phyloP scores from a whole-genome alignment of 2,797 vertebrate genomes.

The Alauda arvensis region DNA sequence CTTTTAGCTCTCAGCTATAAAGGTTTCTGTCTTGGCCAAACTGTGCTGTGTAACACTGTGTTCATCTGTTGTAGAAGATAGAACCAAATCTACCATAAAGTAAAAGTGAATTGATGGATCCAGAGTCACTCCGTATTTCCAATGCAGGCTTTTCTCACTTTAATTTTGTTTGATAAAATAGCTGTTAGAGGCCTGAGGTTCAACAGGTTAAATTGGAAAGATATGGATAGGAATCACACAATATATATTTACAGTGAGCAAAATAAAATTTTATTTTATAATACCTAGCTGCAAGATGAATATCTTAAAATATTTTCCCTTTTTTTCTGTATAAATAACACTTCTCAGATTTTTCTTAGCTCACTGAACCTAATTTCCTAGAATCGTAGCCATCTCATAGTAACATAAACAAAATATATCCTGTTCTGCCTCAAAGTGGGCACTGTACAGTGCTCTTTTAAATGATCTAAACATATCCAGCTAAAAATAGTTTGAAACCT shows the following conservation, averaged over 20 bases:
- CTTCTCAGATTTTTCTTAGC: neutral
- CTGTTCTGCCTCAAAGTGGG: neutral
- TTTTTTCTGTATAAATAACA: neutral
- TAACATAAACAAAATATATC: neutral
- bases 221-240: neutral
- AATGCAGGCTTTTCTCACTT: neutral
- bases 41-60: accelerated
- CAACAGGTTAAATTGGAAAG: neutral
- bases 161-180: neutral
- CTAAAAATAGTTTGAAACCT: neutral
- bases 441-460: neutral
- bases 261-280: neutral
- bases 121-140: neutral
- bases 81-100: neutral
- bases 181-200: neutral
- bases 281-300: neutral
- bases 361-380: neutral
- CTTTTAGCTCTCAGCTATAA: neutral
- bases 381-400: neutral
- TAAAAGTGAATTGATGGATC: neutral
- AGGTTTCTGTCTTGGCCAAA: neutral
- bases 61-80: neutral
- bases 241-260: neutral
- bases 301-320: neutral
- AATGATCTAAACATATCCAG: neutral